These are phyloP conservation scores for Heterodera filipjevi DNA, from an alignment of 2,888 invertebrate species.

Conservation along the genomic window DNA sequence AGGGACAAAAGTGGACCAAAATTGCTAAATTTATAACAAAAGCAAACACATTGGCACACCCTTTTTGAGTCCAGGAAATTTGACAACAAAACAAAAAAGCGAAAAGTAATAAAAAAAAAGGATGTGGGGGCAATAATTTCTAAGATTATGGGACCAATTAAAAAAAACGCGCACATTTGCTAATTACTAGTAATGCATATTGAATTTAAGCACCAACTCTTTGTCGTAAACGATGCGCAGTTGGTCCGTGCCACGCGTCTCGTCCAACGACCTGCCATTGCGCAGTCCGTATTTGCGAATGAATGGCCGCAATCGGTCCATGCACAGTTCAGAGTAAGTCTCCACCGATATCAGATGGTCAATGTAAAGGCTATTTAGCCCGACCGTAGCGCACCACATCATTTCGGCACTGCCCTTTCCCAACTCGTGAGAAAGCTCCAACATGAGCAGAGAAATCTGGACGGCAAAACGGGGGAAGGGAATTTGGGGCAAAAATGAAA, in stretches of 20 bases:
- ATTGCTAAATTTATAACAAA: too few species aligned
- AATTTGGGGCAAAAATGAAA: too few species aligned
- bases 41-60: background rate
- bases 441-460: slow-evolving; percentile 49
- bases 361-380: slow-evolving; percentile 50
- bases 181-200: too few species aligned
- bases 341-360: slow-evolving; percentile 55
- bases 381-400: slow-evolving; percentile 59
- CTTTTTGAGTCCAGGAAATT: background rate
- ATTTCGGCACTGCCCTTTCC: slow-evolving; percentile 51
- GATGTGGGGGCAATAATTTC: too few species aligned
- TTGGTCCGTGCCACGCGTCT: slow-evolving; percentile 45
- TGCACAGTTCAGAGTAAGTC: slow-evolving; percentile 49
- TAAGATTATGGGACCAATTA: too few species aligned
- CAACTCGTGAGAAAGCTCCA: slow-evolving; percentile 53
- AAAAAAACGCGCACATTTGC: too few species aligned
- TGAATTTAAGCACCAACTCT: slow-evolving; percentile 46
- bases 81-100: too few species aligned
- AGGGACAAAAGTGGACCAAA: slow-evolving; percentile 8
- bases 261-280: slow-evolving; percentile 11
- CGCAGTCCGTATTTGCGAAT: slow-evolving; percentile 49
- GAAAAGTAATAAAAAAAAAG: too few species aligned
- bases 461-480: slow-evolving; percentile 3
- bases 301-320: slow-evolving; percentile 53
- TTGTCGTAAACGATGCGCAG: slow-evolving; percentile 53